These are phyloP conservation scores for Drosophila ohnishii DNA, from an alignment of 1,140 invertebrate genomes.

Conservation along the genomic window DNA sequence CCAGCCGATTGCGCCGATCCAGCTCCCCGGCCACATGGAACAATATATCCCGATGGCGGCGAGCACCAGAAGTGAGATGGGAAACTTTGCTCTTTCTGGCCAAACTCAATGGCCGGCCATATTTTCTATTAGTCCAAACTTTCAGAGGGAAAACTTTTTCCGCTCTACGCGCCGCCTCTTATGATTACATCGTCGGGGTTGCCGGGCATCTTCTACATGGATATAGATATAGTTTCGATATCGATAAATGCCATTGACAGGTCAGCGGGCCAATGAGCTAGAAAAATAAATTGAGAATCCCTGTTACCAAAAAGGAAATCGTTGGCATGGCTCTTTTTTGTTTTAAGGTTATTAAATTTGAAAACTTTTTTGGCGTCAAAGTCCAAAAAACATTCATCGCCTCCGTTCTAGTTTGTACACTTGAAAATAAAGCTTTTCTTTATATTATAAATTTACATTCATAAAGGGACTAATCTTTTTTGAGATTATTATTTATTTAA, in stretches of 20 bases:
- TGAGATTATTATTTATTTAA: too few species aligned
- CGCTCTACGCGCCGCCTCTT: conserved; percentile 27
- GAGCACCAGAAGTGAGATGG: conserved; percentile 2
- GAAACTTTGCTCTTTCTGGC: conserved; percentile 46
- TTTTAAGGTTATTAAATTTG: conserved; percentile 80
- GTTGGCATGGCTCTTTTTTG: conserved; percentile 28
- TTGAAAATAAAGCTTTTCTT: background rate
- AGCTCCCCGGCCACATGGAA: conserved; percentile 25
- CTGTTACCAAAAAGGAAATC: conserved; percentile 30
- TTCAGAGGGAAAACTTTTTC: conserved; percentile 54
- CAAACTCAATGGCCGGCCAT: conserved; percentile 56
- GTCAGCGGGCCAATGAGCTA: conserved; percentile 57
- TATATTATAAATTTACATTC: background rate
- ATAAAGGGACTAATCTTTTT: background rate
- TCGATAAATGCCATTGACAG: conserved; percentile 68
- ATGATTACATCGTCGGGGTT: conserved; percentile 43
- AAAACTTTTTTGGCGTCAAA: conserved; percentile 76
- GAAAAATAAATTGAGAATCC: conserved; percentile 52
- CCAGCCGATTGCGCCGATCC: conserved; percentile 32
- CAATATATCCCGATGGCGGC: conserved; percentile 9
- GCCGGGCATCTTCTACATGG: conserved; percentile 32
- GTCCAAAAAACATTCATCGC: conserved; percentile 43
- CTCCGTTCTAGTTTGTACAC: background rate
- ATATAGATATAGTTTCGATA: conserved; percentile 57
- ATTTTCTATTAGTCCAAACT: conserved; percentile 60